Base-by-base conservation (phyloP, 53 echinoderm and acorn worm species). In the Zoroaster sp. region DNA sequence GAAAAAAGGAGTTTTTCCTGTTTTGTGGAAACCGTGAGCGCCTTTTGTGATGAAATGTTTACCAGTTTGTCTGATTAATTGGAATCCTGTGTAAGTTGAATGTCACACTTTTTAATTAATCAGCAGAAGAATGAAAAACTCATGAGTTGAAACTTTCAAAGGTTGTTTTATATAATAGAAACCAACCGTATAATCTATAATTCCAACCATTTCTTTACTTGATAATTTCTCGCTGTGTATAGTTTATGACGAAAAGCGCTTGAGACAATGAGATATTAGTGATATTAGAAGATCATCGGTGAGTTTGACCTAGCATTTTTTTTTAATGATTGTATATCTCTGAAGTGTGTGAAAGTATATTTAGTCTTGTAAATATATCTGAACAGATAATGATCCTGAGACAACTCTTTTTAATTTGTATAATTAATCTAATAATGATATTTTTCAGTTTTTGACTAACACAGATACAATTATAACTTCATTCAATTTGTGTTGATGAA, bases 371-470 rank as follows among this genome's bases (percentile, higher is more conserved):
- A 41, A 10, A 55, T 40, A 42, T 73, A 38, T 70, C 36, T 37
- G 17, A 37, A 17, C 35, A 36, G 35, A 70, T n/a, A 40, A 54
- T 55, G 35, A 15, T 54, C 30, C 8, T 3, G 55, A 52, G 35
- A 54, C 78, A 78, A 78, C 78, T 54, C 47, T 17, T 51, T 78
- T 31, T 51, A 28, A 30, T 25, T 78, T 51, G 31, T 37, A 37
- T 8, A 32, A 30, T 38, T 75, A 35, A 44, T 14, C 63, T 25
- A 25, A 1, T 14, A 43, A 18, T 74, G 40, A 40, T 74, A 41
- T 40, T 74, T 21, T 23, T 20, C 44, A n/a, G 74, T 74, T 74
- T 74, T 74, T 74, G 74, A 74, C 74, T 74, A 74, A 74, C 74
- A 41, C 74, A 40, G 15, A 41, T 59, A 59, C 63, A 15, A 59